Base-by-base conservation (phyloP, 2,797 vertebrate species). In the Premnoplex brunnescens region DNA sequence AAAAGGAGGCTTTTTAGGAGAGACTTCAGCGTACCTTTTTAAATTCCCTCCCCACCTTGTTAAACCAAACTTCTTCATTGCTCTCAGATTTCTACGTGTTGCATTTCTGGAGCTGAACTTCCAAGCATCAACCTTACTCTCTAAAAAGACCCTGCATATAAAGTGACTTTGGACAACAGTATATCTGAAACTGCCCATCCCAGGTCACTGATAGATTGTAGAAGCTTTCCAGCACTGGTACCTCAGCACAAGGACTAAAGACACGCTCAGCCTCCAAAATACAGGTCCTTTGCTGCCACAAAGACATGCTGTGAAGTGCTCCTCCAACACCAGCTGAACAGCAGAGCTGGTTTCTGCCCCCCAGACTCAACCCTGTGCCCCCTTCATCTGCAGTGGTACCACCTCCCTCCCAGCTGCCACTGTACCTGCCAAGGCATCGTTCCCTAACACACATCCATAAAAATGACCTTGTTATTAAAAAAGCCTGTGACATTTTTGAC, bases 31-130 rank as follows among this genome's bases (percentile, higher is more conserved):
- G 0, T 58, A 67, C 8, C 24, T 77, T 76, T 94, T 54, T 71
- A 43, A 93, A 94, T 75, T 93, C 95, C 55, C 87, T 92, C 55
- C 88, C 28, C 18, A 80, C 30, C 85, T 74, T 82, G 71, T 93
- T 91, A 95, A 90, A 90, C 32, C 23, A 79, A 85, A 71, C 52
- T 49, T 59, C 37, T 75, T 59, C 41, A 55, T 2, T 71, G 56
- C 49, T 89, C 15, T 2, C 48, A 71, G 41, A 54, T 77, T 88
- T 73, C 26, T 34, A 67, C 68, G 32, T 19, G 52, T 26, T 82
- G 51, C 32, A 18, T 64, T 92, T 80, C 75, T 68, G 26, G 49
- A 92, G 64, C 23, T 58, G 32, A 89, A 91, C 39, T 85, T 87
- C 55, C 9, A 7, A 88, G 67, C 19, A 49, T 8, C 55, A 87